Percentiles rank a stretch among this genome's conserved stretches.
These are phyloP conservation scores for Sycophila texana DNA, from an alignment of 2,888 invertebrate species.

Conservation along the genomic window DNA sequence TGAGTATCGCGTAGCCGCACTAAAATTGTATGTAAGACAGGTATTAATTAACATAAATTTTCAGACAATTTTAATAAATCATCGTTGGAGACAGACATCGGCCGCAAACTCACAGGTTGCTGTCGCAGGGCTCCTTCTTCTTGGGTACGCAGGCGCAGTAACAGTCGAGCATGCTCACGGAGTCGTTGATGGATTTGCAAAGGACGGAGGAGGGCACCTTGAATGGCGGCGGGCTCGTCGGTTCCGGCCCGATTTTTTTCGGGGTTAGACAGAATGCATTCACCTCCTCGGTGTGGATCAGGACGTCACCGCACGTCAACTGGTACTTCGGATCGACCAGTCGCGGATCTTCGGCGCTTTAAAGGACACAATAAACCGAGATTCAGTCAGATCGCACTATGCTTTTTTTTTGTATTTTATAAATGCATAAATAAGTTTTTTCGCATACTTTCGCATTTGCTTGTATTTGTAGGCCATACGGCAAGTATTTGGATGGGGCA, in stretches of 20 bases:
- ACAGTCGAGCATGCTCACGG: conserved; percentile 35
- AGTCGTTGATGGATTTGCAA: conserved; percentile 51
- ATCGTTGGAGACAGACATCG: too few species aligned
- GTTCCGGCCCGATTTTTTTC: conserved; percentile 50
- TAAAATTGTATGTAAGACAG: too few species aligned
- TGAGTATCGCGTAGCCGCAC: too few species aligned
- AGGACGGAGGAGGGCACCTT: conserved; percentile 58
- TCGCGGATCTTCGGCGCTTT: conserved; percentile 42
- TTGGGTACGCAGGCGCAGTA: conserved; percentile 38
- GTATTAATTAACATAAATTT: too few species aligned
- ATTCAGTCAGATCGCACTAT: too few species aligned
- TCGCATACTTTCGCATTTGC: conserved; percentile 29
- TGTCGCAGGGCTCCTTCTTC: conserved; percentile 5
- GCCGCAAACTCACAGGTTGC: conserved; percentile 19
- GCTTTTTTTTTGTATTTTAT: background rate
- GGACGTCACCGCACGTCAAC: conserved; percentile 57
- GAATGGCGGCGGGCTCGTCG: conserved; percentile 56
- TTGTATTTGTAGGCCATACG: conserved; percentile 39
- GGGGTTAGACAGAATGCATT: background rate
- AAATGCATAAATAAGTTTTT: background rate
- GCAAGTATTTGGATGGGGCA: conserved; percentile 50
- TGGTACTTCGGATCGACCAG: conserved; percentile 60
- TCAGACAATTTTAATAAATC: too few species aligned
- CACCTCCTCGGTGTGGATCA: conserved; percentile 54
- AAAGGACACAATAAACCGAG: too few species aligned